Evolutionary conservation across 2,113 vertebrate species (phyloP).

Genomic region (Melanerpes formicivorus): DNA sequence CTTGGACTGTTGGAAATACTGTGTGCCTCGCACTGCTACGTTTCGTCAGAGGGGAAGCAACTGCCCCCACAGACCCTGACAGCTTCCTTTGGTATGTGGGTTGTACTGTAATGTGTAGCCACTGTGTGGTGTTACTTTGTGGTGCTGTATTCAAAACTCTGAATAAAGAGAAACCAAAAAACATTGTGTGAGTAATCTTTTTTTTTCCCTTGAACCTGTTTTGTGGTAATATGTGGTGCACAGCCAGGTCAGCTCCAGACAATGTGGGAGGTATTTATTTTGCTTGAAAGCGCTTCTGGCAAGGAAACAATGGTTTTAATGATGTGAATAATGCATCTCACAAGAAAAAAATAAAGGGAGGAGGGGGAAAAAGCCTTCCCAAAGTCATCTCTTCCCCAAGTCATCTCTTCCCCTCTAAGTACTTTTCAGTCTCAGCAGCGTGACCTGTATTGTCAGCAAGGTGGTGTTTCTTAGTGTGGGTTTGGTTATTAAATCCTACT

Average conservation of each 20-base stretch:
- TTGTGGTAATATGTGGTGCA: neutral
- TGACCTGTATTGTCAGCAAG: neutral
- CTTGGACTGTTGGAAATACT: neutral
- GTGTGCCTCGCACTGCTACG: conserved; percentile 15
- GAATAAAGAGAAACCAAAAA: conserved; percentile 42
- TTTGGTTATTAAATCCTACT: neutral
- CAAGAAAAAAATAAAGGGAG: neutral
- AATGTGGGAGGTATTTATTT: neutral
- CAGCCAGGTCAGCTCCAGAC: neutral
- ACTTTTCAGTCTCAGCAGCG: neutral
- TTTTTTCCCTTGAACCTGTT: neutral
- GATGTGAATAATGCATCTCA: neutral
- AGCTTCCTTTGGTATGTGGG: conserved; percentile 29
- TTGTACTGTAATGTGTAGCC: neutral
- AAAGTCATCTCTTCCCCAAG: neutral
- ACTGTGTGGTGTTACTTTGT: conserved; percentile 8
- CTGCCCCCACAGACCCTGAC: neutral
- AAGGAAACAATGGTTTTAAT: neutral
- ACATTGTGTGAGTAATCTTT: neutral
- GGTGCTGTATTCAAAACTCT: conserved; percentile 29
- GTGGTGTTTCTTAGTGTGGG: neutral
- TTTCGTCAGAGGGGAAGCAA: conserved; percentile 21
- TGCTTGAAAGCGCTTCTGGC: neutral
- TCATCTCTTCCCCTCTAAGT: neutral
- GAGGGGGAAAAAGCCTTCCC: neutral